Percentiles rank a stretch among this genome's conserved stretches.
phyloP scores from a whole-genome alignment of 2,888 invertebrate species.

The Acronicta psi region DNA sequence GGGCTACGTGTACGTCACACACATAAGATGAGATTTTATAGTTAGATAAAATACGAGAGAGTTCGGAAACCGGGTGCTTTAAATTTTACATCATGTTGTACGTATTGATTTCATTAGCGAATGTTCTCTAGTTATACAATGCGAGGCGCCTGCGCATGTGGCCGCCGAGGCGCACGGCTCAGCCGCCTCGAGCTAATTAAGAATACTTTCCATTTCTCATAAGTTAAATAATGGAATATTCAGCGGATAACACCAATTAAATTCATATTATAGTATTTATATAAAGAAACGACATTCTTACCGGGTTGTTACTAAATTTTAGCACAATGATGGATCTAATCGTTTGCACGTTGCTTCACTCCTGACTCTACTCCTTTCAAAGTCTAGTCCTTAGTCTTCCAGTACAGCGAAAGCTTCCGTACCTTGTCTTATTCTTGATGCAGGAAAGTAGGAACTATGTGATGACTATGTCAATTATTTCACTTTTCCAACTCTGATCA shows the following conservation, averaged over 20 bases:
- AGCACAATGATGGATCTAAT: constrained; percentile 74
- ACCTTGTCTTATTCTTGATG: constrained; percentile 78
- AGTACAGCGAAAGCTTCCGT: constrained; percentile 81
- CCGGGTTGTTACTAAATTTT: constrained; percentile 76
- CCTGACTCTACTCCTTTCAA: constrained; percentile 65
- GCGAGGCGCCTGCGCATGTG: constrained; percentile 48
- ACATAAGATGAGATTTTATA: constrained; percentile 83
- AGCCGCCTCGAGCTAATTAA: constrained; percentile 46
- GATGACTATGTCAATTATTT: constrained; percentile 89
- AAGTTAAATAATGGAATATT: constrained; percentile 61
- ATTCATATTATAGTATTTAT: constrained; percentile 76
- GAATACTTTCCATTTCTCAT: constrained; percentile 55
- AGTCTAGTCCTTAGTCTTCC: constrained; percentile 84
- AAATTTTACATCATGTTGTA: constrained; percentile 88
- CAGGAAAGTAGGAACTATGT: constrained; percentile 86
- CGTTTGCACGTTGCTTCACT: constrained; percentile 79
- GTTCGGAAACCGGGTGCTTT: constrained; percentile 89
- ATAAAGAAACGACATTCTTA: constrained; percentile 68
- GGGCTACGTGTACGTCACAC: constrained; percentile 81
- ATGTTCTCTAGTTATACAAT: constrained; percentile 80
- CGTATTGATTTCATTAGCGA: constrained; percentile 84
- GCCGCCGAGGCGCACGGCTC: constrained; percentile 35
- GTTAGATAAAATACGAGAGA: constrained; percentile 87
- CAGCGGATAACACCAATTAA: constrained; percentile 85
- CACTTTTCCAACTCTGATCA: constrained; percentile 79